These are phyloP conservation scores for Crotalus viridis DNA, from an alignment of 2,113 vertebrate species.

Conservation along the genomic window DNA sequence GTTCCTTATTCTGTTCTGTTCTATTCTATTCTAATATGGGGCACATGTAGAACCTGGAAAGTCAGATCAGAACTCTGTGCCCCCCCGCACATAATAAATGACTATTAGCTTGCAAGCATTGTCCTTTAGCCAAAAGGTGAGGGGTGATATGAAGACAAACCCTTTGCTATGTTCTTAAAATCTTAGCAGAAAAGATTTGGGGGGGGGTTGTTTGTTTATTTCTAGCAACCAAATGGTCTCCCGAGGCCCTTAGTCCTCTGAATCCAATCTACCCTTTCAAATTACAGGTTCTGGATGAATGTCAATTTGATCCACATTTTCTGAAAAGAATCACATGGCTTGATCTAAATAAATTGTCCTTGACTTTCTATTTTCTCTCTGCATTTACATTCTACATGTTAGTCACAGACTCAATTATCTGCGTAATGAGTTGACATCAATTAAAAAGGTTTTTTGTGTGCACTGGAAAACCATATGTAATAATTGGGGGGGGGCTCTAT, in stretches of 20 bases:
- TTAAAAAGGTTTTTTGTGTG: constrained; percentile 13
- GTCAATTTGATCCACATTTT: rapidly evolving
- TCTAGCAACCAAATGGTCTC: neutral
- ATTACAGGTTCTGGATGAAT: neutral
- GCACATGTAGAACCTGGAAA: neutral
- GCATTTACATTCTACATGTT: neutral
- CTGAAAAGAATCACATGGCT: constrained; percentile 3
- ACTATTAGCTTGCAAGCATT: too few relatives aligned
- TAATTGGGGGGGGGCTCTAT: neutral
- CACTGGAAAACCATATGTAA: constrained; percentile 26
- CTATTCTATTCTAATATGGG: neutral
- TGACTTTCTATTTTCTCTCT: neutral
- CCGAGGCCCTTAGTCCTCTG: neutral
- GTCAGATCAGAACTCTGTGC: neutral
- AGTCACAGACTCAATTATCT: constrained; percentile 22
- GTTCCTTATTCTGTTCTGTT: too few relatives aligned
- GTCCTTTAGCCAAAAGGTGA: neutral
- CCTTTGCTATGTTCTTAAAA: neutral
- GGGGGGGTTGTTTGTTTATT: neutral
- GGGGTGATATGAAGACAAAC: neutral
- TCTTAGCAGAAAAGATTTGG: neutral
- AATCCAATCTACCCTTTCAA: neutral
- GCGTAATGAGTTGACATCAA: constrained; percentile 11
- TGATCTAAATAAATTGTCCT: constrained; percentile 25
- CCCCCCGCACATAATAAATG: neutral